Percentiles rank a stretch among this genome's conserved stretches.
These are phyloP conservation scores for Helleia helle DNA, from an alignment of 2,888 invertebrate genomes.

Conservation along the genomic window DNA sequence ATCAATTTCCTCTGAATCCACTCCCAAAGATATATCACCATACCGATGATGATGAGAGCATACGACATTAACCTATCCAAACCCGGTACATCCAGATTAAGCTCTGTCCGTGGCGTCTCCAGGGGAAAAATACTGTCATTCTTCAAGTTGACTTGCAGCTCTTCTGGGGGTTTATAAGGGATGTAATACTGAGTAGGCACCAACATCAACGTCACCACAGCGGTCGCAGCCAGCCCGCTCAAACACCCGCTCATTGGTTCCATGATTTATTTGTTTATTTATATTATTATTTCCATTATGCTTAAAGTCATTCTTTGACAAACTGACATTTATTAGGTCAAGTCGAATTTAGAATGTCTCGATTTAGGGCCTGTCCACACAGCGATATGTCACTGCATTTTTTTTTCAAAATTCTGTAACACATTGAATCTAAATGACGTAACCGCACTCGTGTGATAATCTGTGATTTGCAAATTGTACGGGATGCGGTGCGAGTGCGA, in stretches of 20 bases:
- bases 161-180: conserved; percentile 32
- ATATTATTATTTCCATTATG: conserved; percentile 4
- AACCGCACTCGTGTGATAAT: no score
- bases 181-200: conserved; percentile 48
- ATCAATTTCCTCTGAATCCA: conserved; percentile 56
- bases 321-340: no score
- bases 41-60: conserved; percentile 32
- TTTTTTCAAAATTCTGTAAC: no score
- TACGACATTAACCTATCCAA: conserved; percentile 40
- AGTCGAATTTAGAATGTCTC: no score
- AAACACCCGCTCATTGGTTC: conserved; percentile 47
- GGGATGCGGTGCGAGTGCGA: no score
- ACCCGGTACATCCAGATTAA: conserved; percentile 30
- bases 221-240: conserved; percentile 37
- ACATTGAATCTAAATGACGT: no score
- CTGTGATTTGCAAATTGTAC: no score
- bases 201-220: conserved; percentile 40
- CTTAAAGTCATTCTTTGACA: no score
- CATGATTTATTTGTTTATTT: conserved; percentile 12
- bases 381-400: no score
- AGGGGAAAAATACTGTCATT: conserved; percentile 12
- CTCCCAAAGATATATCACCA: conserved; percentile 41
- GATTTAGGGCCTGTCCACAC: no score
- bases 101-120: conserved; percentile 23
- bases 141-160: conserved; percentile 23